These are phyloP conservation scores for Merops nubicus DNA, from an alignment of 2,113 vertebrate species.

Conservation along the genomic window DNA sequence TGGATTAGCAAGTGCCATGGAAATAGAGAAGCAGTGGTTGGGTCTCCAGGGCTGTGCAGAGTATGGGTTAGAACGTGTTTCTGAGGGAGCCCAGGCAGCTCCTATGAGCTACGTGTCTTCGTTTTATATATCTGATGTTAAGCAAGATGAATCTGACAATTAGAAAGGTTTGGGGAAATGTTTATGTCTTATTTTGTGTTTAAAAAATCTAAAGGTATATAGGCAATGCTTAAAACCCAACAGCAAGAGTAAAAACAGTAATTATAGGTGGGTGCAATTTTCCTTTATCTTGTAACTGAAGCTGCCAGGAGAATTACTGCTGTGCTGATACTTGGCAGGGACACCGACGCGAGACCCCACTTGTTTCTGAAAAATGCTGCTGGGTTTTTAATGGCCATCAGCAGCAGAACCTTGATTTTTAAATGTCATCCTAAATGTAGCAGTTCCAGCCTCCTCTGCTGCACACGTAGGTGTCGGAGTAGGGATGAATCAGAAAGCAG, in stretches of 20 bases:
- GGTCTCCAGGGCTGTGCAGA: background rate
- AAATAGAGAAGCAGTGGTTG: background rate
- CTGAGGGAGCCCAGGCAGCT: background rate
- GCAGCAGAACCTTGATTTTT: slow-evolving; percentile 55
- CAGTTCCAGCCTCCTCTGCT: slow-evolving; percentile 39
- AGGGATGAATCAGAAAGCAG: slow-evolving; percentile 60
- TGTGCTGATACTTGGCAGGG: slow-evolving; percentile 39
- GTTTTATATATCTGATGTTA: background rate
- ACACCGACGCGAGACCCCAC: background rate
- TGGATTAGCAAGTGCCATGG: background rate
- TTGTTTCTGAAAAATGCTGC: slow-evolving; percentile 23
- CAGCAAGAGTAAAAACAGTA: background rate
- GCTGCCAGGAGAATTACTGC: background rate
- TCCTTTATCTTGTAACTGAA: slow-evolving; percentile 11
- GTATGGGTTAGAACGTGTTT: background rate
- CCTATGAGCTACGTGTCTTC: background rate
- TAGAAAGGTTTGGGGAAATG: background rate
- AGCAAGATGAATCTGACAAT: background rate
- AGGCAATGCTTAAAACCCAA: background rate
- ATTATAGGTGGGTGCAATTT: slow-evolving; percentile 15
- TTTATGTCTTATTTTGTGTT: background rate
- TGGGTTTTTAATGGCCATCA: slow-evolving; percentile 63
- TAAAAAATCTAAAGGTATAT: background rate
- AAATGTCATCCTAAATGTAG: slow-evolving; percentile 64
- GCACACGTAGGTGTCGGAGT: background rate